A percentile compares a stretch with the other conserved stretches of the same genome.
Conservation (phyloP, 2,797 vertebrate genomes). For the Setipinna tenuifilis region DNA sequence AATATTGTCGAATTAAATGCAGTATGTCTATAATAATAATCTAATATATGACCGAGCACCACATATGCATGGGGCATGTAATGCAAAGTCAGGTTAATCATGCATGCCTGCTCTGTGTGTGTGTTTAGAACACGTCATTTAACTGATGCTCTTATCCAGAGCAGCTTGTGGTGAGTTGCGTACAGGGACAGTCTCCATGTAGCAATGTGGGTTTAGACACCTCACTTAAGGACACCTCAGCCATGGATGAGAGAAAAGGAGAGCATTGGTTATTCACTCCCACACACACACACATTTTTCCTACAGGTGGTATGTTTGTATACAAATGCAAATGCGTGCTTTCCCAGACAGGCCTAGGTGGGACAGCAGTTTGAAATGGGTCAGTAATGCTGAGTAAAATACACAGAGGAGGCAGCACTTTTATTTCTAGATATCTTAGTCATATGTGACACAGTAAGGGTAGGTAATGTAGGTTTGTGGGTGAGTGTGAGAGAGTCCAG, state of each 20-base stretch:
- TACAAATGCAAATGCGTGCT: not conserved
- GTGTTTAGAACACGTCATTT: not conserved
- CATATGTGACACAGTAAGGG: not conserved
- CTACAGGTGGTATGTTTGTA: not conserved
- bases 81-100: not conserved
- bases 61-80: not conserved
- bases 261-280: no score
- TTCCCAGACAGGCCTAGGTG: no score
- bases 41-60: no score
- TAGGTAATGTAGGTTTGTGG: not conserved
- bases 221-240: no score
- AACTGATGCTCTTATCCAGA: no score
- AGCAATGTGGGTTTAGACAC: no score
- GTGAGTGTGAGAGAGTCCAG: not conserved
- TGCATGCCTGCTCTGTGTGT: not conserved
- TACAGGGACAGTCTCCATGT: no score
- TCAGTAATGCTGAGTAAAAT: not conserved
- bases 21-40: no score
- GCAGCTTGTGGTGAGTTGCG: no score
- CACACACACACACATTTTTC: not conserved
- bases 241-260: no score
- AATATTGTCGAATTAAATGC: no score
- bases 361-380: not conserved
- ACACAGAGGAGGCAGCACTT: not conserved
- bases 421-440: not conserved